A percentile compares a stretch with the other conserved stretches of the same genome.
Evolutionary conservation across 2,888 invertebrate species (phyloP).

Genomic region (Odontocolon sp.): DNA sequence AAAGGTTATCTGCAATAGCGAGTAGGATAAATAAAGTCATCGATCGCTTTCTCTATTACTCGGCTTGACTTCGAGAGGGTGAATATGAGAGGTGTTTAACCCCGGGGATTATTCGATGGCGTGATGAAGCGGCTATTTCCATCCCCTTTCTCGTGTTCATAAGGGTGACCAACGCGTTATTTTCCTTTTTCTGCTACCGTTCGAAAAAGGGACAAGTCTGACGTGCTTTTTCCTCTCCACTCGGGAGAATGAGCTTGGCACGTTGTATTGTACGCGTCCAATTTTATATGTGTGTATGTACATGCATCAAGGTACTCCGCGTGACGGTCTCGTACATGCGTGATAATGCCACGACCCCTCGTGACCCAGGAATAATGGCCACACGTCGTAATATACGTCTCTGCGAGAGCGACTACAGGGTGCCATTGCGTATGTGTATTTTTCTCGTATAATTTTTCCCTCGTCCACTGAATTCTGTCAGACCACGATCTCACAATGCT

Average conservation of each 20-base stretch:
- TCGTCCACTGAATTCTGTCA: background rate
- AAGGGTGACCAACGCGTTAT: constrained; percentile 43
- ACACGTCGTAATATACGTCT: constrained; percentile 30
- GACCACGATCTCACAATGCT: background rate
- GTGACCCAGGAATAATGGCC: constrained; percentile 24
- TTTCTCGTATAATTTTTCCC: constrained; percentile 21
- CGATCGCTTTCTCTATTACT: background rate
- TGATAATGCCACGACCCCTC: constrained; percentile 57
- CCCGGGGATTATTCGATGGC: constrained; percentile 32
- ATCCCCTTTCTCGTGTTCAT: constrained; percentile 18
- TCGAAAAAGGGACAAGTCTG: constrained; percentile 18
- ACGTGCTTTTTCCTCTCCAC: constrained; percentile 37
- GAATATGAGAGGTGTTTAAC: constrained; percentile 25
- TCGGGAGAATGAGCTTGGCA: constrained; percentile 24
- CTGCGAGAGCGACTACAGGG: background rate
- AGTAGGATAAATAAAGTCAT: constrained; percentile 7
- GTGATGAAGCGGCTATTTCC: constrained; percentile 34
- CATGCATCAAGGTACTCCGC: constrained; percentile 14
- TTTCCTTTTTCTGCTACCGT: constrained; percentile 11
- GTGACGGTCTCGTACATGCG: constrained; percentile 53
- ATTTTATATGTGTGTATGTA: constrained; percentile 1
- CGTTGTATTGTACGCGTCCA: constrained; percentile 14
- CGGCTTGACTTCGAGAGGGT: background rate
- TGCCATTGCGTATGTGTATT: background rate
- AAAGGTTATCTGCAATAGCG: background rate